Percentiles rank a stretch among this genome's conserved stretches.
Conservation (phyloP, 1,140 invertebrate species). For the Notospermus geniculatus region DNA sequence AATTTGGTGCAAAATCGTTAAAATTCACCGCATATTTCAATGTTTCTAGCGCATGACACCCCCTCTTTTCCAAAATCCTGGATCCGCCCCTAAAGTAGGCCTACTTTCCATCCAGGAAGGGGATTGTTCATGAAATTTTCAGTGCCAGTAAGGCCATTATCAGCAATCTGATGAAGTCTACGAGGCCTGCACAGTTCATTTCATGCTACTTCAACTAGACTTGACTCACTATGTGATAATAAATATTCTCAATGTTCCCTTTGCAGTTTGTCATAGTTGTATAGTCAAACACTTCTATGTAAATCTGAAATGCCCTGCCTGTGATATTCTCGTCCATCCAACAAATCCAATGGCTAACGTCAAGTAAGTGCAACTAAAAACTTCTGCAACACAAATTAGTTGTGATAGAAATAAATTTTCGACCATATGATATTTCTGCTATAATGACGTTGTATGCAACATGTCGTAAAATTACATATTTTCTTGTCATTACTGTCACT, state of each 20-base stretch:
- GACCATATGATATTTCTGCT: too few relatives aligned
- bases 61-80: too few relatives aligned
- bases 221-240: not conserved
- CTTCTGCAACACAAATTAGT: too few relatives aligned
- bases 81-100: too few relatives aligned
- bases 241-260: not conserved
- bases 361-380: slow-evolving; percentile 31
- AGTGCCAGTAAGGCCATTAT: slow-evolving; percentile 8
- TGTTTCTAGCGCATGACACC: too few relatives aligned
- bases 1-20: too few relatives aligned
- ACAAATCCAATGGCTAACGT: slow-evolving; percentile 51
- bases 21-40: too few relatives aligned
- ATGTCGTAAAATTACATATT: not conserved
- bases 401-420: too few relatives aligned
- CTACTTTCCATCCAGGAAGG: not conserved
- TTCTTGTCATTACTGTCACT: not conserved
- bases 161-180: too few relatives aligned
- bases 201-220: too few relatives aligned
- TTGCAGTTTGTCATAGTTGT: slow-evolving; percentile 55
- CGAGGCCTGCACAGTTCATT: too few relatives aligned
- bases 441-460: too few relatives aligned
- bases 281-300: slow-evolving; percentile 53
- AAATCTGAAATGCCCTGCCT: slow-evolving; percentile 49
- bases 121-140: slow-evolving; percentile 24
- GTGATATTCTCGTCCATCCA: slow-evolving; percentile 54